Percentiles rank a stretch among this genome's conserved stretches.
These are phyloP conservation scores for Barnardius zonarius DNA, from an alignment of 2,113 vertebrate species.

Conservation along the genomic window DNA sequence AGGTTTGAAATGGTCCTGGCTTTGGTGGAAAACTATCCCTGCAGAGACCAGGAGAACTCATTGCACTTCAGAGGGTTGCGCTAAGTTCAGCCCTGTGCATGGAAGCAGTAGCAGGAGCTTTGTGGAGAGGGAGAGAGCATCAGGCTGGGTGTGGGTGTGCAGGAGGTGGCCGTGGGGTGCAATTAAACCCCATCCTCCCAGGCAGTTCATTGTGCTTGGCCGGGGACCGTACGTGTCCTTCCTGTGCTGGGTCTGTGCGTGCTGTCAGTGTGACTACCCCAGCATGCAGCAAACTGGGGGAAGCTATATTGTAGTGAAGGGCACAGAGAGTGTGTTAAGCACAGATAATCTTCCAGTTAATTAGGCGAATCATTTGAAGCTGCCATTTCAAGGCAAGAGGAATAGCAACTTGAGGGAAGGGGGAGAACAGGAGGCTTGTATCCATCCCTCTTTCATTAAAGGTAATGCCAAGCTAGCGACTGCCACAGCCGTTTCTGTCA, in stretches of 20 bases:
- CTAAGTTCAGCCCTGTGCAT: not conserved
- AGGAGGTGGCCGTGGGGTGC: not conserved
- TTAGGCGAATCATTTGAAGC: not conserved
- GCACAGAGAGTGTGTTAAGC: not conserved
- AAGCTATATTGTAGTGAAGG: rapidly evolving
- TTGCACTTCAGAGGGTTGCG: not conserved
- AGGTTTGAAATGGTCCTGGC: not conserved
- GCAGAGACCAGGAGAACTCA: not conserved
- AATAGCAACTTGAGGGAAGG: not conserved
- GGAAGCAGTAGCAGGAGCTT: not conserved
- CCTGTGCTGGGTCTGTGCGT: rapidly evolving
- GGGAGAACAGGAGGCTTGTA: not conserved
- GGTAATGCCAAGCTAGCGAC: not conserved
- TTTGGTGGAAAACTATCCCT: not conserved
- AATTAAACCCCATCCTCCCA: not conserved
- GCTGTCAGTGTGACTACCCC: not conserved
- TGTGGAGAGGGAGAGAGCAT: not conserved
- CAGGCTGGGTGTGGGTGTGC: not conserved
- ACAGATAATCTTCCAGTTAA: not conserved
- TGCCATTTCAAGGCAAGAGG: not conserved
- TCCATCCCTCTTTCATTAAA: not conserved
- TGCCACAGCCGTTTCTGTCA: not conserved
- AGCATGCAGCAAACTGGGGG: not conserved
- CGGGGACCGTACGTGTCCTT: rapidly evolving
- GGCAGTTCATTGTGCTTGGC: not conserved